Evolutionary conservation across 2,113 vertebrate species (phyloP).

Genomic region (Percina caprodes): DNA sequence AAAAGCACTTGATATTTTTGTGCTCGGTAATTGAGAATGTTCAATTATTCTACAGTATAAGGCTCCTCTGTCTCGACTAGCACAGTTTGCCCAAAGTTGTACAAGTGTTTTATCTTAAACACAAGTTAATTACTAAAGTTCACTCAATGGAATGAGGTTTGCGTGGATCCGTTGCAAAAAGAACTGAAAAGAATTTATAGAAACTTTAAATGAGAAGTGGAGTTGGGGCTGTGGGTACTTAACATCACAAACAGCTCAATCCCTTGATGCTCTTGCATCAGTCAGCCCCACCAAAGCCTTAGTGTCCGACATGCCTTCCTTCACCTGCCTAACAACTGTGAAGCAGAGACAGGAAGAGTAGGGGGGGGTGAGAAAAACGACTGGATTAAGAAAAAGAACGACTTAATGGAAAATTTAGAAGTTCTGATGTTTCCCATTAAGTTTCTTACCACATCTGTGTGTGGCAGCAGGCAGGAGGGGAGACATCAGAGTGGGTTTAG

Average conservation of each 20-base stretch:
- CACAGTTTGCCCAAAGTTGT: conserved; percentile 44
- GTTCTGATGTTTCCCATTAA: conserved; percentile 38
- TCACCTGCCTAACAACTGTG: conserved; percentile 69
- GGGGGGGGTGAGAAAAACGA: neutral
- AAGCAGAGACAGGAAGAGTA: conserved; percentile 29
- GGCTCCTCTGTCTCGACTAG: conserved; percentile 9
- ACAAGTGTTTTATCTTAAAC: conserved; percentile 53
- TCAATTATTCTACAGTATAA: conserved; percentile 58
- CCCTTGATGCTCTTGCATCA: conserved; percentile 74
- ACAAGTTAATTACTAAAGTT: conserved; percentile 68
- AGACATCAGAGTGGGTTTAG: conserved; percentile 57
- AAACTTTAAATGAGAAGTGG: conserved; percentile 68
- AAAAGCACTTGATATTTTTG: conserved; percentile 42
- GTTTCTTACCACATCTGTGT: neutral
- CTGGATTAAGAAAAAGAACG: neutral
- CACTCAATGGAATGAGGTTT: conserved; percentile 38
- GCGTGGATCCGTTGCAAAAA: neutral
- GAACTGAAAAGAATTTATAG: conserved; percentile 23
- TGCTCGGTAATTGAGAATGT: conserved; percentile 30
- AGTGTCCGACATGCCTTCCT: conserved; percentile 61
- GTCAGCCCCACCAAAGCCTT: conserved; percentile 63
- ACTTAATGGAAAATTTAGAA: conserved; percentile 18
- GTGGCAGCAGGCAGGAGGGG: neutral
- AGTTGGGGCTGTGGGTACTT: conserved; percentile 55
- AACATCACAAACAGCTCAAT: conserved; percentile 71